phyloP scores from a whole-genome alignment of 2,113 vertebrate species.

The Aptenodytes forsteri region DNA sequence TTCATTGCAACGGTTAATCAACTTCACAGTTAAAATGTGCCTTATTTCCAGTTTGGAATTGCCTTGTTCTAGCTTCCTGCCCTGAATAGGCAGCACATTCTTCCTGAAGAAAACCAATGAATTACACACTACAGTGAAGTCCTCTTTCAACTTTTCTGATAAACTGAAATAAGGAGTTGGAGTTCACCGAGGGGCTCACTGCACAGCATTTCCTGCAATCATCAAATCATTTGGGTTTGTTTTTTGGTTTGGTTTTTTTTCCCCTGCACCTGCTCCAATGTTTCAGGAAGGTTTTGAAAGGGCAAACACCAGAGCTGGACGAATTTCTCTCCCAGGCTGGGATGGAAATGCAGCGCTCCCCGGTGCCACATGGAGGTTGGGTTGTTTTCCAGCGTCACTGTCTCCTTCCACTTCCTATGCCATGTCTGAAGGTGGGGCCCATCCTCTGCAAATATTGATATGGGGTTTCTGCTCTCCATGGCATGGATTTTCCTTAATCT shows the following conservation, averaged over 20 bases:
- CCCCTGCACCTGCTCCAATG: background rate
- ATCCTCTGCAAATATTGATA: background rate
- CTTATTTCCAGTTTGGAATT: conserved; percentile 59
- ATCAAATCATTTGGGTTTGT: background rate
- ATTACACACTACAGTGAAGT: background rate
- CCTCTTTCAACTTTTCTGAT: conserved; percentile 38
- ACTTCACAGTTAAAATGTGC: background rate
- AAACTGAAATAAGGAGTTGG: background rate
- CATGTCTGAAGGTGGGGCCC: background rate
- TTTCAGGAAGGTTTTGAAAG: background rate
- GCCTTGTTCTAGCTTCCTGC: conserved; percentile 33
- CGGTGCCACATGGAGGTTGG: background rate
- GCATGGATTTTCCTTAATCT: background rate
- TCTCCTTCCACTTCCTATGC: background rate
- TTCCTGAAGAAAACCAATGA: conserved; percentile 24
- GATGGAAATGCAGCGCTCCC: background rate
- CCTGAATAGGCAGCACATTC: background rate
- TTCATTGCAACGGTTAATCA: conserved; percentile 49
- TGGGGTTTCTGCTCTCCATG: background rate
- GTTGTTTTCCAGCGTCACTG: background rate
- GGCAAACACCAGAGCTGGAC: background rate
- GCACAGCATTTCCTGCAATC: conserved; percentile 29
- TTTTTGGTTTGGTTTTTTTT: background rate
- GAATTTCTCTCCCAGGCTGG: background rate
- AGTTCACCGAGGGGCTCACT: background rate